These are phyloP conservation scores for Teleogryllus oceanicus DNA, from an alignment of 2,888 invertebrate genomes.

Conservation along the genomic window DNA sequence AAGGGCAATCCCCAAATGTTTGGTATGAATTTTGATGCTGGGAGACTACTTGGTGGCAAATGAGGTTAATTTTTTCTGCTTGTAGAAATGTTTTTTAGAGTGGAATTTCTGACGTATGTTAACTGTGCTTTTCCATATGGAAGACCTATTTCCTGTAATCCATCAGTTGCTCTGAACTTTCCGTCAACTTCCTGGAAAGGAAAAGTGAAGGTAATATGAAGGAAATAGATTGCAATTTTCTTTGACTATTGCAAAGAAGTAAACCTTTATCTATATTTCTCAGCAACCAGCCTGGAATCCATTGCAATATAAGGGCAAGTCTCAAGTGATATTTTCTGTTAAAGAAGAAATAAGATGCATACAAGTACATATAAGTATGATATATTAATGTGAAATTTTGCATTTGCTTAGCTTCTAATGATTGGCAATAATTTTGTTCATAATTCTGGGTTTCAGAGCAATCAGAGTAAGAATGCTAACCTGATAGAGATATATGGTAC, in stretches of 20 bases:
- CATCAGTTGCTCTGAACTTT: conserved; percentile 12
- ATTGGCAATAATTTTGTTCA: not conserved
- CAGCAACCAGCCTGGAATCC: conserved; percentile 31
- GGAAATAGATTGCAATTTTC: not conserved
- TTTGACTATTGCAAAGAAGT: not conserved
- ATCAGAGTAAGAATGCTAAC: not conserved
- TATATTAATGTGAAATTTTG: too few species aligned
- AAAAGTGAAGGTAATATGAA: conserved; percentile 25
- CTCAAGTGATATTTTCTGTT: conserved; percentile 27
- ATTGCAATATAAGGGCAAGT: conserved; percentile 25
- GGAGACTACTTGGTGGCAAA: too few species aligned
- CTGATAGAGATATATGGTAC: conserved; percentile 24
- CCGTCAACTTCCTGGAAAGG: conserved; percentile 24
- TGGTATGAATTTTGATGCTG: too few species aligned
- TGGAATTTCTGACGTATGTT: conserved; percentile 5
- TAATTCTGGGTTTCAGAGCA: conserved; percentile 19
- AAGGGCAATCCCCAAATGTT: too few species aligned
- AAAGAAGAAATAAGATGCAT: conserved; percentile 29
- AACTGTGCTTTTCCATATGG: conserved; percentile 27
- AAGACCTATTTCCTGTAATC: conserved; percentile 25
- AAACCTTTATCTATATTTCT: not conserved
- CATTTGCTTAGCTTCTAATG: too few species aligned
- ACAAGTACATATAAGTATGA: conserved; percentile 24
- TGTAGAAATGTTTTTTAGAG: too few species aligned
- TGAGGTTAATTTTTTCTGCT: too few species aligned